Evolutionary conservation across 2,797 vertebrate genomes (phyloP), one percentile per base, ranked within the genome.

Genomic region (Trichosurus vulpecula): DNA sequence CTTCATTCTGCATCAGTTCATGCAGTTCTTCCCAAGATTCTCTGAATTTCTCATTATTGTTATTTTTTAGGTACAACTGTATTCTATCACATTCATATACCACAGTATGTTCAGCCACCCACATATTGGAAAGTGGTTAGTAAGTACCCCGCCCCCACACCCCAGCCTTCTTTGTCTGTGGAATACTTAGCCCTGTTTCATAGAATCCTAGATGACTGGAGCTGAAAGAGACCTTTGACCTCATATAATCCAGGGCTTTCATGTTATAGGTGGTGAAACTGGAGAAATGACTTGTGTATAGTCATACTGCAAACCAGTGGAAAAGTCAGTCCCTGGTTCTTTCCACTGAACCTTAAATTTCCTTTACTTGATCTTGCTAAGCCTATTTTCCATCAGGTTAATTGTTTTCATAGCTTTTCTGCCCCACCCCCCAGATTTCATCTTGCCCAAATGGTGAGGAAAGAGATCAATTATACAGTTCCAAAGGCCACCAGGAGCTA

Each of bases 401-500:
- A n/a, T 47, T 47, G 22, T 47, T 81, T 81, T 81, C 74, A 25
- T 27, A 81, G 41, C n/a, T 81, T 81, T 81, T 41, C 41, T 47
- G 6, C 25, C 74, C 41, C 41, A 41, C 8, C 41, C 8, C 41
- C 41, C 74, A 47, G n/a, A 89, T 54, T 2, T 94, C 58, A 52
- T 35, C 11, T 51, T 52, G 66, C 13, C 27, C 35, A 55, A 54
- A 81, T 47, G 29, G 52, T 52, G 74, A 47, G 74, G n/a, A 31
- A 29, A 22, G 54, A 58, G 92, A 91, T 81, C 61, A 41, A 61
- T 41, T 66, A 56, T 41, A 29, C n/a, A 66, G 52, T 4, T 89
- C 89, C 54, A 30, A 54, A 52, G 58, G 52, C 58, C 89, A 93
- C 93, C 52, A 53, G 94, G 87, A 96, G 91, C 91, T 95, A 96